Evolutionary conservation across 2,797 vertebrate genomes (phyloP).

Genomic region (Bryconaethiops microstoma): DNA sequence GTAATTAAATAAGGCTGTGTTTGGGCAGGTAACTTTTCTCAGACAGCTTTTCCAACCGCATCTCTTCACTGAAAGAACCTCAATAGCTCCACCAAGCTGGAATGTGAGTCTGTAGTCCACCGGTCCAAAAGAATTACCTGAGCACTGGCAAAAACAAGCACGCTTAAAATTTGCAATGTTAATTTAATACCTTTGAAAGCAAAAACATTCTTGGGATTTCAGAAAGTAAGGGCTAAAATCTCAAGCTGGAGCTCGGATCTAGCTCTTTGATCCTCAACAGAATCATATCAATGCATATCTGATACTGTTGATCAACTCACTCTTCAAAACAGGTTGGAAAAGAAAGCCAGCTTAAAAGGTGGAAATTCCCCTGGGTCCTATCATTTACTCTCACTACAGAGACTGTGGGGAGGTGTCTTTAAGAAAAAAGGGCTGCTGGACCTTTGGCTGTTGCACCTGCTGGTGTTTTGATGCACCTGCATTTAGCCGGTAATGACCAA

Average conservation of each 20-base stretch:
- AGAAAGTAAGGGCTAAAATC: conserved; percentile 13
- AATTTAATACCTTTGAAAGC: conserved; percentile 24
- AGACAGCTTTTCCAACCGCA: conserved; percentile 27
- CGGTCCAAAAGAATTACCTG: conserved; percentile 1
- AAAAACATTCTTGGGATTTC: background rate
- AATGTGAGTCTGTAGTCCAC: conserved; percentile 8
- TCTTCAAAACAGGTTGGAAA: conserved; percentile 10
- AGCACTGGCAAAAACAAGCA: background rate
- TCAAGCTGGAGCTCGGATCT: conserved; percentile 4
- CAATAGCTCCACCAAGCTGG: background rate
- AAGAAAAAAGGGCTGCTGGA: conserved; percentile 1
- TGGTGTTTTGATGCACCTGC: conserved; percentile 18
- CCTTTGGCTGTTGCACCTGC: conserved; percentile 15
- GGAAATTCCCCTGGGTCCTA: conserved; percentile 28
- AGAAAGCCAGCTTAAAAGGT: conserved; percentile 18
- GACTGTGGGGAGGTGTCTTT: conserved; percentile 6
- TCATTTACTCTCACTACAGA: conserved; percentile 32
- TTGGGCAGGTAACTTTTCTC: conserved; percentile 69
- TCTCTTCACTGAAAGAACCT: background rate
- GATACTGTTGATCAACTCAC: conserved; percentile 43
- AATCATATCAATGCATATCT: conserved; percentile 42
- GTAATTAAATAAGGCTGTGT: conserved; percentile 78
- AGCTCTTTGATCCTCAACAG: conserved; percentile 26
- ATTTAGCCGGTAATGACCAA: background rate
- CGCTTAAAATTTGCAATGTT: background rate